Conservation (phyloP, 1,140 invertebrate genomes). For the Habropoda laboriosa region DNA sequence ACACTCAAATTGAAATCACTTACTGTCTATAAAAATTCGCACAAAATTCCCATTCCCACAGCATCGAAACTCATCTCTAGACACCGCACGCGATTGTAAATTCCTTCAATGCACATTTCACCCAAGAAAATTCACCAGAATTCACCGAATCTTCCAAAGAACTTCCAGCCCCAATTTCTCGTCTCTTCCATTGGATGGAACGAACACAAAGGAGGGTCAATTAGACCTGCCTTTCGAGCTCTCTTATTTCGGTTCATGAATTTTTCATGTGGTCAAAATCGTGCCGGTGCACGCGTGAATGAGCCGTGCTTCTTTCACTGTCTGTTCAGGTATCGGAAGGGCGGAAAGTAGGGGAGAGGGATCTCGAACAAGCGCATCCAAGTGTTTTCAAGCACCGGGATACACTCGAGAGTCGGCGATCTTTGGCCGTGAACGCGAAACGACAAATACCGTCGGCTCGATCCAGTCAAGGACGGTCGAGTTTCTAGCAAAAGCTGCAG, state of each 20-base stretch:
- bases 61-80: no score
- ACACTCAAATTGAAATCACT: no score
- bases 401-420: constrained; percentile 43
- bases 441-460: constrained; percentile 36
- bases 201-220: background rate
- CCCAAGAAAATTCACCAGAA: background rate
- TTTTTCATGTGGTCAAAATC: background rate
- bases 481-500: constrained; percentile 29
- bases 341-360: background rate
- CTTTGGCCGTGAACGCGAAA: constrained; percentile 58
- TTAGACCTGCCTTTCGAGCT: background rate
- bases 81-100: no score
- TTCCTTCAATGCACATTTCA: no score
- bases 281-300: background rate
- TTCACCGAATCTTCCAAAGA: background rate
- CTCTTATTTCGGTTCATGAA: background rate
- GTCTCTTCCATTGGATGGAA: no score
- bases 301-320: background rate
- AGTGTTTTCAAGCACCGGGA: constrained; percentile 39
- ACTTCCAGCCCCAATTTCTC: background rate
- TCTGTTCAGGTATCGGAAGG: no score
- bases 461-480: constrained; percentile 58
- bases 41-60: no score
- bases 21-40: no score
- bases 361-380: constrained; percentile 17